These are phyloP conservation scores for Hystrix cristata DNA, from an alignment of 2,113 vertebrate species.

Conservation along the genomic window DNA sequence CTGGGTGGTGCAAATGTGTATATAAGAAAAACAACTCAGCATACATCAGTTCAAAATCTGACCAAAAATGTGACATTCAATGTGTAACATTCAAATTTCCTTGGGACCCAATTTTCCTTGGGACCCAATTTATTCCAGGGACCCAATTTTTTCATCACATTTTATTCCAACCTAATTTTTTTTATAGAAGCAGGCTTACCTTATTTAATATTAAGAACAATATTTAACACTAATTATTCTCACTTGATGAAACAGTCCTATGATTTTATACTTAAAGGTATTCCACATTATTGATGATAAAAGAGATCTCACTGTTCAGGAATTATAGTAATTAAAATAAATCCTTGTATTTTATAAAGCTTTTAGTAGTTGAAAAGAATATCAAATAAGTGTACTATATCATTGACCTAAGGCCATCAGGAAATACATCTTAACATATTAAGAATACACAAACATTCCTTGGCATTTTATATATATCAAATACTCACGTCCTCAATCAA, in stretches of 20 bases:
- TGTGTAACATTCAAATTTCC: not conserved
- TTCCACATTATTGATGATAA: slow-evolving; percentile 50
- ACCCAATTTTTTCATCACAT: not conserved
- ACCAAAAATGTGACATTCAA: not conserved
- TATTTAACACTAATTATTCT: slow-evolving; percentile 64
- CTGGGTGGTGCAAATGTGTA: slow-evolving; percentile 54
- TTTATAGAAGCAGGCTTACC: slow-evolving; percentile 3
- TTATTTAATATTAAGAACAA: slow-evolving; percentile 29
- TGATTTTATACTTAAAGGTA: slow-evolving; percentile 35
- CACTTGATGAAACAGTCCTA: slow-evolving; percentile 22
- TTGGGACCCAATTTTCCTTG: not conserved
- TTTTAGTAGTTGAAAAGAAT: slow-evolving; percentile 35
- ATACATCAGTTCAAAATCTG: not conserved
- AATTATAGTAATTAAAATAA: slow-evolving; percentile 60
- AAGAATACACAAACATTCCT: slow-evolving; percentile 6
- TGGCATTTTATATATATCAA: slow-evolving; percentile 38
- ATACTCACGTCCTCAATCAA: slow-evolving; percentile 96
- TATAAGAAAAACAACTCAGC: not conserved
- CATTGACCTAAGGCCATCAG: not conserved
- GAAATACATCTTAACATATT: slow-evolving; percentile 50
- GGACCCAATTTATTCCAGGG: not conserved
- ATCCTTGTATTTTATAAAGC: slow-evolving; percentile 41
- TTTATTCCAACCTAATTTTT: slow-evolving; percentile 1
- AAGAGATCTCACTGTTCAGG: not conserved
- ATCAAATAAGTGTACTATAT: slow-evolving; percentile 31